Evolutionary conservation across 2,888 invertebrate species (phyloP).

Genomic region (Tethea ocularis): DNA sequence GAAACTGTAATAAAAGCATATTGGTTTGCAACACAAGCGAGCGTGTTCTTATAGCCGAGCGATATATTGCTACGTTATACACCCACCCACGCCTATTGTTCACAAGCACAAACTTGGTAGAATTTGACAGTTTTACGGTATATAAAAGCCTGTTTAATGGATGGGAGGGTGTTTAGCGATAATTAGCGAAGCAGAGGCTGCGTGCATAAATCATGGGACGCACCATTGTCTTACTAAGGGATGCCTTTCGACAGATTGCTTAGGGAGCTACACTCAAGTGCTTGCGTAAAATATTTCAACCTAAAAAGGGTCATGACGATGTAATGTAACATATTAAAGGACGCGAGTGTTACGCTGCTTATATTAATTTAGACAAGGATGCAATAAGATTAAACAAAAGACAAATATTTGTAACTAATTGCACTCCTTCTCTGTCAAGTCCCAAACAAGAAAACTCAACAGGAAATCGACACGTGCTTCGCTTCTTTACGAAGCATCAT

Average conservation of each 20-base stretch:
- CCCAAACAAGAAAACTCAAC: too few species aligned
- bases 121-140: constrained; percentile 51
- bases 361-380: neutral
- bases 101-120: constrained; percentile 11
- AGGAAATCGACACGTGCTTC: too few species aligned
- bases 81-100: constrained; percentile 7
- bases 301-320: constrained; percentile 6
- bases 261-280: neutral
- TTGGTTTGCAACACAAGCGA: neutral
- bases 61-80: neutral
- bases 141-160: constrained; percentile 47
- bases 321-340: neutral
- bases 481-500: too few species aligned
- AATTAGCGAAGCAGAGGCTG: constrained; percentile 46
- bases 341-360: neutral
- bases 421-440: too few species aligned
- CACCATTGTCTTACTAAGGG: constrained; percentile 39
- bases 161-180: constrained; percentile 57
- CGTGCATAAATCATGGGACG: constrained; percentile 51
- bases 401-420: too few species aligned
- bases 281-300: constrained; percentile 2
- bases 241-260: constrained; percentile 14
- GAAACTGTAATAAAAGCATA: neutral
- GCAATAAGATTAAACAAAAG: neutral
- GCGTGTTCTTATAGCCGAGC: neutral